Evolutionary conservation across 1,140 invertebrate species (phyloP).

Genomic region (Onthophagus taurus): DNA sequence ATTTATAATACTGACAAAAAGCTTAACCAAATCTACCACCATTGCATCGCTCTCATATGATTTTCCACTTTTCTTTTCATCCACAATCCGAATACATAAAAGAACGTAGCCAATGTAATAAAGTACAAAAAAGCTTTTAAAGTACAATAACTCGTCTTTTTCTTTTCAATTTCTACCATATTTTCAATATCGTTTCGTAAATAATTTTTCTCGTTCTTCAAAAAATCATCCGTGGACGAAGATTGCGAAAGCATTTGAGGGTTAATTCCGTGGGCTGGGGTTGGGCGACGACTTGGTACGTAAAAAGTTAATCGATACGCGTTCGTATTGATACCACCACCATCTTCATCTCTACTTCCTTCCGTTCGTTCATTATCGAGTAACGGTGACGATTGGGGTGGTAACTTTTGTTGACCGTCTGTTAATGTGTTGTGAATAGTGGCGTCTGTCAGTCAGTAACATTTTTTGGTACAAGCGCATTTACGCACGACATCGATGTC

Average conservation of each 20-base stretch:
- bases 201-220: slow-evolving; percentile 9
- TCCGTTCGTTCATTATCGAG: slow-evolving; percentile 17
- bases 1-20: slow-evolving; percentile 9
- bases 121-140: slow-evolving; percentile 36
- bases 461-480: slow-evolving; percentile 80
- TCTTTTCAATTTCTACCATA: slow-evolving; percentile 24
- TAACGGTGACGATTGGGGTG: too few species aligned
- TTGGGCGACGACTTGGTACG: slow-evolving; percentile 22
- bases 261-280: too few species aligned
- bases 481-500: slow-evolving; percentile 93
- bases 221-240: background rate
- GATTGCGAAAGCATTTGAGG: too few species aligned
- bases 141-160: slow-evolving; percentile 30
- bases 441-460: slow-evolving; percentile 50
- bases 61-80: slow-evolving; percentile 35
- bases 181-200: slow-evolving; percentile 21
- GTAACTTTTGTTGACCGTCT: slow-evolving; percentile 17
- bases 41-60: slow-evolving; percentile 34
- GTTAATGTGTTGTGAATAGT: slow-evolving; percentile 38
- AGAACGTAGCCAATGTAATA: slow-evolving; percentile 34
- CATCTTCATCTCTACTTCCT: slow-evolving; percentile 21
- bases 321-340: slow-evolving; percentile 17
- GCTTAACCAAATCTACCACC: slow-evolving; percentile 27
- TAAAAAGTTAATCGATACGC: slow-evolving; percentile 32
- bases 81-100: slow-evolving; percentile 35